phyloP scores from a whole-genome alignment of 2,888 invertebrate species.

The Prostheceraeus crozeri region DNA sequence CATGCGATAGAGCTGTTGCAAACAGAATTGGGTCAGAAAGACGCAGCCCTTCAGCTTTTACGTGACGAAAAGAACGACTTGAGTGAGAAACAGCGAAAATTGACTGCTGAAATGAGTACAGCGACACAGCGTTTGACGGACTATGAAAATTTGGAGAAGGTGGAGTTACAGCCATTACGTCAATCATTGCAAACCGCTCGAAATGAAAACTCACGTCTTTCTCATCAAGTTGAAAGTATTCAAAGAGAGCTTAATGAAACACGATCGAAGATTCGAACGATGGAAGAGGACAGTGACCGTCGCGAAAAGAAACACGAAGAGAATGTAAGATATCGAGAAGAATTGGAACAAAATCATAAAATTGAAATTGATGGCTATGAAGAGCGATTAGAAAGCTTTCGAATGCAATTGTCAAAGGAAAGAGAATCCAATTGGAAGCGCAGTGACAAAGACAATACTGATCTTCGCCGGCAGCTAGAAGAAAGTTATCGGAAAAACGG shows the following conservation, averaged over 20 bases:
- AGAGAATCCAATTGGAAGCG: slow-evolving; percentile 47
- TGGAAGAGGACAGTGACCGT: not conserved
- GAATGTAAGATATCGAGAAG: slow-evolving; percentile 43
- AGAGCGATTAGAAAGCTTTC: slow-evolving; percentile 45
- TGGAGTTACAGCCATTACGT: slow-evolving; percentile 3
- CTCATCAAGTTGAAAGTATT: not conserved
- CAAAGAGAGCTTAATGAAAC: not conserved
- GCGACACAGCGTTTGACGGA: no score
- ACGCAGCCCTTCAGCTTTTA: slow-evolving; percentile 43
- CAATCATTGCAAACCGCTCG: not conserved
- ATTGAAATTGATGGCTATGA: slow-evolving; percentile 46
- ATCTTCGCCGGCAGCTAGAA: slow-evolving; percentile 49
- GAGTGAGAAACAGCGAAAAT: not conserved
- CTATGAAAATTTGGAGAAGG: not conserved
- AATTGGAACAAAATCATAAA: slow-evolving; percentile 44
- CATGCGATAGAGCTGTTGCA: slow-evolving; percentile 49
- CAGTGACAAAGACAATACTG: slow-evolving; percentile 46
- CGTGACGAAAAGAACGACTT: slow-evolving; percentile 4
- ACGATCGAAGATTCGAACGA: not conserved
- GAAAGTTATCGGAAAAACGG: slow-evolving; percentile 47
- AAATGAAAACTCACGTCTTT: not conserved
- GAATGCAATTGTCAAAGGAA: slow-evolving; percentile 46
- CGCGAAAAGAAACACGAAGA: not conserved
- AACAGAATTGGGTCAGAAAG: slow-evolving; percentile 48
- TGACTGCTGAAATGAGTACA: slow-evolving; percentile 14